These are phyloP conservation scores for Aleiodes sp. DNA, from an alignment of 1,140 invertebrate species.

Conservation along the genomic window DNA sequence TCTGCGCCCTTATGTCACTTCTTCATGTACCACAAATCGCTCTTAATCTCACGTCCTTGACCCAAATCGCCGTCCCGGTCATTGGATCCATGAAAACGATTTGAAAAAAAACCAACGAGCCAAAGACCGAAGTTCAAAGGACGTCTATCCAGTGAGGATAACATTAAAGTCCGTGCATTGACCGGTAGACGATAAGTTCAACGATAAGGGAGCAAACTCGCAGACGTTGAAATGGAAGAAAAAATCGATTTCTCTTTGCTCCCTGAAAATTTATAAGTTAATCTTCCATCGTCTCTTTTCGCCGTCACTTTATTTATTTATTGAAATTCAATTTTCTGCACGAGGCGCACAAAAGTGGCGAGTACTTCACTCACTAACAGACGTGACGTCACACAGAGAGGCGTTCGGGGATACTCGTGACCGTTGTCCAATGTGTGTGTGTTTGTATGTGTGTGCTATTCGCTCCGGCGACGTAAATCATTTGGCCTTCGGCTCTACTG, in stretches of 20 bases:
- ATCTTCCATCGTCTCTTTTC: too few species aligned
- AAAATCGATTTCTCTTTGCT: background rate
- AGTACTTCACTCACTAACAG: constrained; percentile 11
- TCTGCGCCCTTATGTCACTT: background rate
- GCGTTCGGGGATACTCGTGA: background rate
- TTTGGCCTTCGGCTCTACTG: background rate
- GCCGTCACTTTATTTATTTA: background rate
- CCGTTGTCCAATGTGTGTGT: too few species aligned
- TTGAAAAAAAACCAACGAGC: too few species aligned
- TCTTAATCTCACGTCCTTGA: constrained; percentile 7
- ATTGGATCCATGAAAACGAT: background rate
- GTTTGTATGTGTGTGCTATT: background rate
- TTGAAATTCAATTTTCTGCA: background rate
- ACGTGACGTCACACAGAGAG: constrained; percentile 24
- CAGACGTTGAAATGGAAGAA: background rate
- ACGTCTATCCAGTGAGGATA: background rate
- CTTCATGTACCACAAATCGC: constrained; percentile 14
- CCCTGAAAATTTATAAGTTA: background rate
- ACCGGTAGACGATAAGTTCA: background rate
- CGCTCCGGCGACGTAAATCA: constrained; percentile 14
- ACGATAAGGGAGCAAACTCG: background rate
- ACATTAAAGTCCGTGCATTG: background rate
- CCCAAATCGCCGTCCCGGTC: background rate
- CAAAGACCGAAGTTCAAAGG: background rate
- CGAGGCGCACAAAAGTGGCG: background rate